Conservation (phyloP, 2,888 invertebrate species). For the Zhuqinia jingwanae region DNA sequence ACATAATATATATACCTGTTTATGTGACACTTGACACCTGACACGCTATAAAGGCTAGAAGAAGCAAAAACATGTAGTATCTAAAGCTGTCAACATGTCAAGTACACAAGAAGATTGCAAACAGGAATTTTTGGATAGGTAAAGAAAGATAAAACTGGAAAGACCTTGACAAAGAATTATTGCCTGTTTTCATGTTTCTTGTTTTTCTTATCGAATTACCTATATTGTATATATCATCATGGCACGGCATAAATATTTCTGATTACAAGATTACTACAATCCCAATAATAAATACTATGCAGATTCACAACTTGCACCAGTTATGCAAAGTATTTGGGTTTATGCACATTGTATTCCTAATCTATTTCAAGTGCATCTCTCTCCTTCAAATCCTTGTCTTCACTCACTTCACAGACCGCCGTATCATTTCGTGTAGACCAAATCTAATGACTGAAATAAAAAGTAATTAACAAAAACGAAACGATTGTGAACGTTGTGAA, state of each 20-base stretch:
- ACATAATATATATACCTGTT: conserved; percentile 30
- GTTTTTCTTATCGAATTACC: neutral
- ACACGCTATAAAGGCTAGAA: too few species aligned
- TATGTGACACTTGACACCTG: conserved; percentile 33
- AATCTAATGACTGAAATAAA: conserved; percentile 21
- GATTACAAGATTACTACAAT: too few species aligned
- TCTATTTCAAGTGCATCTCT: neutral
- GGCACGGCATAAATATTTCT: too few species aligned
- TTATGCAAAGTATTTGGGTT: conserved; percentile 59
- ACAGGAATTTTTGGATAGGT: neutral
- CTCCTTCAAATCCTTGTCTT: neutral
- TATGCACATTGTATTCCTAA: conserved; percentile 11
- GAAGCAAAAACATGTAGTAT: neutral
- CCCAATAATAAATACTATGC: too few species aligned
- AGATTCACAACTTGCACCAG: neutral
- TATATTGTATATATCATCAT: too few species aligned
- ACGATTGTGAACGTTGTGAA: neutral
- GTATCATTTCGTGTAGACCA: neutral
- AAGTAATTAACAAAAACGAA: conserved; percentile 44
- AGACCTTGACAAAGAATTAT: conserved; percentile 59
- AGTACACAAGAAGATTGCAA: neutral
- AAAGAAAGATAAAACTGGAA: conserved; percentile 57
- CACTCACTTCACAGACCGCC: neutral
- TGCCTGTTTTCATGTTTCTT: neutral
- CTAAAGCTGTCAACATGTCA: conserved; percentile 58